phyloP scores from a whole-genome alignment of 1,140 invertebrate genomes.

The Phenacoccus solenopsis region DNA sequence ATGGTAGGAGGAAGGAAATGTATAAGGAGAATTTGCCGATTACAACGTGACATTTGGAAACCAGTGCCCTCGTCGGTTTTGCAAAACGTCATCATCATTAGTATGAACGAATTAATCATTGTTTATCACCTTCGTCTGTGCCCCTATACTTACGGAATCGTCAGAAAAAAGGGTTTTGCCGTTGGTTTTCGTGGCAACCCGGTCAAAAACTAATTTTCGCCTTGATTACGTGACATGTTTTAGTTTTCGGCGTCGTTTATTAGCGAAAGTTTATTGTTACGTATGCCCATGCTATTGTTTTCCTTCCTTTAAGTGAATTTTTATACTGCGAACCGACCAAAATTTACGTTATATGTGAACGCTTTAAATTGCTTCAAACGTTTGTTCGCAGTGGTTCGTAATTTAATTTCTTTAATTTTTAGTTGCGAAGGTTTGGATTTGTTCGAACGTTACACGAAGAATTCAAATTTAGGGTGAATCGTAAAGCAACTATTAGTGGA shows the following conservation, averaged over 20 bases:
- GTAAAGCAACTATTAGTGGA: too few relatives aligned
- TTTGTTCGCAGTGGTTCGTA: too few relatives aligned
- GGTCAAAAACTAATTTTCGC: background rate
- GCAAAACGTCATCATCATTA: background rate
- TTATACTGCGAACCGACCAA: too few relatives aligned
- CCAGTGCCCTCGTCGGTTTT: background rate
- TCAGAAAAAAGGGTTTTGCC: background rate
- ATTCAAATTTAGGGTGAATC: too few relatives aligned
- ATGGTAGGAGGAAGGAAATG: background rate
- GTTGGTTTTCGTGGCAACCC: background rate
- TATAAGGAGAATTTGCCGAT: conserved; percentile 1
- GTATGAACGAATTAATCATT: background rate
- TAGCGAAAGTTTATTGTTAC: background rate
- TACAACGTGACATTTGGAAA: background rate
- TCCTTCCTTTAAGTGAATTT: too few relatives aligned
- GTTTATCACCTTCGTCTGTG: background rate
- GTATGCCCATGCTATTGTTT: too few relatives aligned
- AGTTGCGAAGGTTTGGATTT: too few relatives aligned
- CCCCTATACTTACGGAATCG: background rate
- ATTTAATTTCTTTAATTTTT: too few relatives aligned
- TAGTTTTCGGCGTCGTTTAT: background rate
- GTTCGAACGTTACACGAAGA: too few relatives aligned
- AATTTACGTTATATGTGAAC: too few relatives aligned
- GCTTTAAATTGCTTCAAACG: too few relatives aligned
- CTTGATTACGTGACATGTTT: background rate